Evolutionary conservation across 1,140 invertebrate species (phyloP).

Genomic region (Atta cephalotes): DNA sequence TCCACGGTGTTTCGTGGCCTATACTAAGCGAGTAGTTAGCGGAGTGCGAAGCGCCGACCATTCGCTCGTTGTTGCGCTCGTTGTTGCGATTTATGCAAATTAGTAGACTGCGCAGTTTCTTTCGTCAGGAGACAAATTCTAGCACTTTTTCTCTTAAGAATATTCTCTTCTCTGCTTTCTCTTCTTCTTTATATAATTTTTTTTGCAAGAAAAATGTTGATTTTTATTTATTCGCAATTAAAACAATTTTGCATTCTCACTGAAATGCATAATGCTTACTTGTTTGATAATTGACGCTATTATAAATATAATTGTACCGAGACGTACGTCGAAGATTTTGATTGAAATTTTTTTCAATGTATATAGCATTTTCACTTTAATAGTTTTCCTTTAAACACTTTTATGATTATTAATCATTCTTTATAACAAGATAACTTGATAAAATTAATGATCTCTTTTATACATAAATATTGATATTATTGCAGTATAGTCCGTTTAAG

Average conservation of each 20-base stretch:
- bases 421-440: background rate
- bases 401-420: background rate
- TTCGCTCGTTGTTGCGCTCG: too few relatives aligned
- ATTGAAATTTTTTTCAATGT: background rate
- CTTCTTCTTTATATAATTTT: background rate
- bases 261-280: background rate
- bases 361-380: background rate
- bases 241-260: background rate
- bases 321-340: background rate
- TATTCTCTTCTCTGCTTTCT: background rate
- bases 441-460: background rate
- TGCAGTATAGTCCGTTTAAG: background rate
- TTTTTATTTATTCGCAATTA: background rate
- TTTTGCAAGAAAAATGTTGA: background rate
- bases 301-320: background rate
- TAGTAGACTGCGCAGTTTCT: slow-evolving; percentile 55
- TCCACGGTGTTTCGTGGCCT: slow-evolving; percentile 61
- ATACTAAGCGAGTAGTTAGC: slow-evolving; percentile 66
- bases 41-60: slow-evolving; percentile 54
- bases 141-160: background rate
- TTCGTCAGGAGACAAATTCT: slow-evolving; percentile 22
- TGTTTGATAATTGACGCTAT: background rate
- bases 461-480: background rate
- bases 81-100: slow-evolving; percentile 79
- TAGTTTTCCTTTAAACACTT: background rate